Base-by-base conservation (phyloP, 2,113 vertebrate genomes). In the Rhinolophus sinicus region DNA sequence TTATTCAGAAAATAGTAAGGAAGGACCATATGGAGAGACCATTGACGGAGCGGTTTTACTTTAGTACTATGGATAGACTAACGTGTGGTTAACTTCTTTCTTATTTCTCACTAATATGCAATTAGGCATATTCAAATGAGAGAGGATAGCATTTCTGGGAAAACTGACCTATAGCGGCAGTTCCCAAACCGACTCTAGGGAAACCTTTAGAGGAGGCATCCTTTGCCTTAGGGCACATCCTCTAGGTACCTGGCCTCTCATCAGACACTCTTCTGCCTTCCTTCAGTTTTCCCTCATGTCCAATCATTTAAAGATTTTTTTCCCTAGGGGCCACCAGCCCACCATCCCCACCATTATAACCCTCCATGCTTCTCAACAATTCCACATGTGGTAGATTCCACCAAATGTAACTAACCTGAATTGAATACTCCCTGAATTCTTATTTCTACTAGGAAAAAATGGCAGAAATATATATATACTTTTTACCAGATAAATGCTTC, bases 401-500 rank as follows among this genome's bases (percentile, higher is more conserved):
- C 30, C 12, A 75, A 70, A 50, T 6, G 6, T 52, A 26, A 65
- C 3, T 44, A 35, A 64, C 10, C 14, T 86, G 12, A 60, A 9
- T 40, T 80, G 8, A 11, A 16, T 24, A 65, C 7, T 65, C 21
- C n/a, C 21, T 69, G 50, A 60, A 70, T 80, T 90, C 33, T 67
- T 28, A 64, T 40, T 35, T 94, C 78, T 93, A 64, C 69, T 60
- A 38, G 18, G 14, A 87, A 89, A 90, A 85, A 40, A 6, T 54
- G 50, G 10, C 1, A 24, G 52, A 58, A 83, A 82, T 18, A 47
- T 50, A 50, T 50, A 50, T 44, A 44, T 12, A 69, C 38, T 89
- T 87, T 76, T 88, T 77, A 81, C 16, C 56, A 81, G 24, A 64
- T 40, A 69, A 96, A 81, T 19, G 13, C 9, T 64, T 90, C 35